A percentile compares a stretch with the other conserved stretches of the same genome.
Conservation (phyloP, 2,797 vertebrate species). For the Hoplostethus mediterraneus region DNA sequence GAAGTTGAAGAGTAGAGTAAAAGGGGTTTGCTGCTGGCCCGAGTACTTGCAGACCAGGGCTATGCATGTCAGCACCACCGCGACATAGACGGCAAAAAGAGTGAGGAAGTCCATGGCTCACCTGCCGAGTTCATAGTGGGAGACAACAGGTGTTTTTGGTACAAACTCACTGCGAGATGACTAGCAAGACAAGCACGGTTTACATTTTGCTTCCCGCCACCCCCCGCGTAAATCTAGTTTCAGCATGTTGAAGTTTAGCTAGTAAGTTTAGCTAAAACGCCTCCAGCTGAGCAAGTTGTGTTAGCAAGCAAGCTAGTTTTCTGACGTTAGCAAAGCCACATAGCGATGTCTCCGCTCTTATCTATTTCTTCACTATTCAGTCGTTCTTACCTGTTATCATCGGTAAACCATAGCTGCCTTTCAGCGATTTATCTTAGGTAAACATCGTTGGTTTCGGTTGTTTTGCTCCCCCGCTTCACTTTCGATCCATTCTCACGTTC, state of each 20-base stretch:
- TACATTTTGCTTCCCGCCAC: fast-evolving
- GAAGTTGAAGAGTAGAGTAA: constrained; percentile 57
- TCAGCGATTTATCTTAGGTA: constrained; percentile 26
- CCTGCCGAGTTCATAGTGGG: constrained; percentile 33
- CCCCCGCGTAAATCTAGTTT: not conserved
- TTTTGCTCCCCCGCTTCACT: not conserved
- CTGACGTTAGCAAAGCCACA: constrained; percentile 6
- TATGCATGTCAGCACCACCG: constrained; percentile 78
- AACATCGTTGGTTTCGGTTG: constrained; percentile 16
- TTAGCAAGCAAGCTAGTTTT: constrained; percentile 32
- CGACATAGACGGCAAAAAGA: constrained; percentile 88
- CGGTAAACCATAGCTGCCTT: constrained; percentile 26
- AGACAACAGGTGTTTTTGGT: constrained; percentile 48
- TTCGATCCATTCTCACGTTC: constrained; percentile 11
- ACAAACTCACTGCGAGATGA: not conserved
- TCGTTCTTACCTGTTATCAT: constrained; percentile 19
- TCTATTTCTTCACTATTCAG: not conserved
- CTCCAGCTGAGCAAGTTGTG: not conserved
- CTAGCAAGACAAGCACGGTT: not conserved
- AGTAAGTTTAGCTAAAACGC: not conserved
- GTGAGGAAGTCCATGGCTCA: constrained; percentile 92
- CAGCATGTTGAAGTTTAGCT: not conserved
- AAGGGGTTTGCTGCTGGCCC: constrained; percentile 75
- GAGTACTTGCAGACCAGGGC: constrained; percentile 85
- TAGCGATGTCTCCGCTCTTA: not conserved